Percentiles rank a stretch among this genome's conserved stretches.
phyloP scores from a whole-genome alignment of 2,113 vertebrate species.

The Macrotus californicus region DNA sequence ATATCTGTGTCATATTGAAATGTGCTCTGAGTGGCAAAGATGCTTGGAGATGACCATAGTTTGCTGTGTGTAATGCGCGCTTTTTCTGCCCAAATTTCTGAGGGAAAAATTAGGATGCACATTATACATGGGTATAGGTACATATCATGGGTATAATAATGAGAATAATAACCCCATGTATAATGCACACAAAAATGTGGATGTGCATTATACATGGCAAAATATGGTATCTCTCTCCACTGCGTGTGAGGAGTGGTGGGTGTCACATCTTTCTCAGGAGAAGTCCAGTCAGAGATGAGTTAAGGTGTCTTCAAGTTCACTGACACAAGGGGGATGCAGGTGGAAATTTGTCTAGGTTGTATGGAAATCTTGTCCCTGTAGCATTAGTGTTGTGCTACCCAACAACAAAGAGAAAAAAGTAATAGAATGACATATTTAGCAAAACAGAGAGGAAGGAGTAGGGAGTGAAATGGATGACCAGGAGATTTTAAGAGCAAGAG shows the following conservation, averaged over 20 bases:
- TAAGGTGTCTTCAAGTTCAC: neutral
- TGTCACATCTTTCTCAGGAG: neutral
- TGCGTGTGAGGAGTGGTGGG: neutral
- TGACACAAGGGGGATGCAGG: neutral
- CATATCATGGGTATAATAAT: too few relatives aligned
- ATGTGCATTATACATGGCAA: too few relatives aligned
- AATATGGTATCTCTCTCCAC: neutral
- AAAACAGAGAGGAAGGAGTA: neutral
- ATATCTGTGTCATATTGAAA: neutral
- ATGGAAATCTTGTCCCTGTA: neutral
- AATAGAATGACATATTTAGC: neutral
- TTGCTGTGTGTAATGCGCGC: too few relatives aligned
- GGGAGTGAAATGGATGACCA: neutral
- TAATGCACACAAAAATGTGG: too few relatives aligned
- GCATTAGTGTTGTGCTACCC: neutral
- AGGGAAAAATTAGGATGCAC: too few relatives aligned
- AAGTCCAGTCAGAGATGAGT: neutral
- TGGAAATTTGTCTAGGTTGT: neutral
- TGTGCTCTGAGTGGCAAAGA: neutral
- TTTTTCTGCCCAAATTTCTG: too few relatives aligned
- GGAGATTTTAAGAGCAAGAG: neutral
- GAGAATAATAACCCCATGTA: too few relatives aligned
- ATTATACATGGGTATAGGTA: too few relatives aligned
- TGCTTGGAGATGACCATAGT: neutral
- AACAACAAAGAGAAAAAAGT: neutral